Conservation (phyloP, 64 coral and sea anemone genomes). For the Montipora cactus region DNA sequence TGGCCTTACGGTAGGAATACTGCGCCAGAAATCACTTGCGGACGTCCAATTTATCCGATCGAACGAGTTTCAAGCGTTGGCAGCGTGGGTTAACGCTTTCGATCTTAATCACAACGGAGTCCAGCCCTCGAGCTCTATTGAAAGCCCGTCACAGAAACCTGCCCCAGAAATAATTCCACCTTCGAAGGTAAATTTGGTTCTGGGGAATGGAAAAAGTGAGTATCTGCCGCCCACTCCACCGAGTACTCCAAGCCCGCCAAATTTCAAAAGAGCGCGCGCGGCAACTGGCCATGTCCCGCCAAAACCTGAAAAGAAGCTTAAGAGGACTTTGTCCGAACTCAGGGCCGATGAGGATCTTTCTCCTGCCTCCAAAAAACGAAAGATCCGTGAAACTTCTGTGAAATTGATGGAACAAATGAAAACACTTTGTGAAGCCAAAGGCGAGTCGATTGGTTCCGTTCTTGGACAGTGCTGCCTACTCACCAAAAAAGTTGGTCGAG, state of each 20-base stretch:
- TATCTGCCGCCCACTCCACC: conserved; percentile 2
- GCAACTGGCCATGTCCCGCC: neutral
- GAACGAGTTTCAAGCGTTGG: too few relatives aligned
- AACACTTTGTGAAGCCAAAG: neutral
- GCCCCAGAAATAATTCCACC: too few relatives aligned
- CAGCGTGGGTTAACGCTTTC: too few relatives aligned
- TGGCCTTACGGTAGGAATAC: too few relatives aligned
- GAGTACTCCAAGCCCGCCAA: neutral
- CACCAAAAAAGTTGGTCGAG: neutral
- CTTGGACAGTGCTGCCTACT: neutral
- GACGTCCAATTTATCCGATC: too few relatives aligned
- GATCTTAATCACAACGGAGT: too few relatives aligned
- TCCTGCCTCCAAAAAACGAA: conserved; percentile 8
- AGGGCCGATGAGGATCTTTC: neutral
- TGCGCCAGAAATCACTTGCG: too few relatives aligned
- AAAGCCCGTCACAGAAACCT: too few relatives aligned
- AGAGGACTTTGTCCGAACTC: neutral
- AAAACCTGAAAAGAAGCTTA: neutral
- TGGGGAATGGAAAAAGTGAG: too few relatives aligned
- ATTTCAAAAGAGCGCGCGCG: neutral
- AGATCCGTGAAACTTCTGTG: neutral
- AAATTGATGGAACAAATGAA: neutral
- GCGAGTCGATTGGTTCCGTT: neutral
- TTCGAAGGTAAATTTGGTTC: too few relatives aligned
- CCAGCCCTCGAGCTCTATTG: too few relatives aligned